Base-by-base conservation (phyloP, 2,888 invertebrate genomes). In the Oligia latruncula region DNA sequence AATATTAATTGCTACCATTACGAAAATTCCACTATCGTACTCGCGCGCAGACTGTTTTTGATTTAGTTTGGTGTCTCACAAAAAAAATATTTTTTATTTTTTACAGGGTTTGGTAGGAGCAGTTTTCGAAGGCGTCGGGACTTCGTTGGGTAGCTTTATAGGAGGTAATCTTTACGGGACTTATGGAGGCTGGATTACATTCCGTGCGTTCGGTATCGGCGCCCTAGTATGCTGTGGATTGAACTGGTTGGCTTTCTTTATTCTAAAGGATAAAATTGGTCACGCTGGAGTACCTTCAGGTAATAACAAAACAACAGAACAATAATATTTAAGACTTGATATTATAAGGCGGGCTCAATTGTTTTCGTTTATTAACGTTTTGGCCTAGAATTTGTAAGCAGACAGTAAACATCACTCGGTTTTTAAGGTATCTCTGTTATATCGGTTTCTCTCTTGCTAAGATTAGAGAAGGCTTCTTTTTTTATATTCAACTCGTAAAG, bases 111-210 rank as follows among this genome's bases (percentile, higher is more conserved):
- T 99, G 66, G 98, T 99, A 55, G 98, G 99, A 23, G 98, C 98
- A 5, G 97, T 98, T 71, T 99, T 99, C 92, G 99, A 99, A 96
- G 99, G 99, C 29, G 96, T 99, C 23, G 99, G 99, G 29, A 98
- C 98, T 0, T 98, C 98, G 0, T 92, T 98, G 20, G 99, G 99
- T 62, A 98, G 98, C 92, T 97, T 98, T 20, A 94, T 98, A 74
- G 98, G 98, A n/a, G 99, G 99, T 1, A 92, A 97, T 11, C 92
- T 98, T 60, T 98, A 98, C 90, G 95, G 97, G n/a, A 90, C 92
- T 0, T 97, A 97, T 77, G 98, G 98, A 0, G 98, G 98, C 13
- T 97, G 97, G 78, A 92, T 95, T 68, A 98, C 98, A 0, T 98
- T 98, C 94, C 97, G 97, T 80, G 97, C 97, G 86, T 98, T 98